phyloP scores from a whole-genome alignment of 2,797 vertebrate genomes.

The Sebastes matsubarae region DNA sequence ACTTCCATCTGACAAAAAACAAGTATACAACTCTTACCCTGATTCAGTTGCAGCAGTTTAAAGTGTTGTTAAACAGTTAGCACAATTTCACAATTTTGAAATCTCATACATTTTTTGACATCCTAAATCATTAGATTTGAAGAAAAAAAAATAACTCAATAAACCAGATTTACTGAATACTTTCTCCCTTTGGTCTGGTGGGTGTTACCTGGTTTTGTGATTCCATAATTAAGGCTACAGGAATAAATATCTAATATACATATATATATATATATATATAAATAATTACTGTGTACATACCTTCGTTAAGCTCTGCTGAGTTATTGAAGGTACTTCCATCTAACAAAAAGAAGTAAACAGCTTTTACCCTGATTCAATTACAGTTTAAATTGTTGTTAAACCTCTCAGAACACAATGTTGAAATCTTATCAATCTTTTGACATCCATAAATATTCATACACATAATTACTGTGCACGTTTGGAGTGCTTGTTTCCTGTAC shows the following conservation, averaged over 20 bases:
- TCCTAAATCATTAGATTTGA: no score
- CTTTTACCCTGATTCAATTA: no score
- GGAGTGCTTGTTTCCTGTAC: neutral
- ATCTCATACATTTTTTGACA: accelerated
- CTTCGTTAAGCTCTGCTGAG: no score
- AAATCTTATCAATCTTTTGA: neutral
- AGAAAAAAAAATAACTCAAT: neutral
- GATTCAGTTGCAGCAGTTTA: neutral
- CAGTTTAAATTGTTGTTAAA: neutral
- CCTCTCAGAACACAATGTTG: neutral
- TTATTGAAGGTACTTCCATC: no score
- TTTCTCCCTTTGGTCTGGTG: neutral
- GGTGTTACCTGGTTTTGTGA: neutral
- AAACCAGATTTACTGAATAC: neutral
- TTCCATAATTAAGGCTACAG: neutral
- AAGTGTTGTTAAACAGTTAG: neutral
- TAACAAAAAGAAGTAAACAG: no score
- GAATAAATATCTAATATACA: no score
- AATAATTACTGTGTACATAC: neutral
- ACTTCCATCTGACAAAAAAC: neutral
- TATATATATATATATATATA: no score
- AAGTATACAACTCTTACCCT: neutral
- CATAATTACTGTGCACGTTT: neutral
- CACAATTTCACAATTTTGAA: no score
- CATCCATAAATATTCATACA: neutral